Base-by-base conservation (phyloP, 2,113 vertebrate genomes). In the Misgurnus anguillicaudatus region DNA sequence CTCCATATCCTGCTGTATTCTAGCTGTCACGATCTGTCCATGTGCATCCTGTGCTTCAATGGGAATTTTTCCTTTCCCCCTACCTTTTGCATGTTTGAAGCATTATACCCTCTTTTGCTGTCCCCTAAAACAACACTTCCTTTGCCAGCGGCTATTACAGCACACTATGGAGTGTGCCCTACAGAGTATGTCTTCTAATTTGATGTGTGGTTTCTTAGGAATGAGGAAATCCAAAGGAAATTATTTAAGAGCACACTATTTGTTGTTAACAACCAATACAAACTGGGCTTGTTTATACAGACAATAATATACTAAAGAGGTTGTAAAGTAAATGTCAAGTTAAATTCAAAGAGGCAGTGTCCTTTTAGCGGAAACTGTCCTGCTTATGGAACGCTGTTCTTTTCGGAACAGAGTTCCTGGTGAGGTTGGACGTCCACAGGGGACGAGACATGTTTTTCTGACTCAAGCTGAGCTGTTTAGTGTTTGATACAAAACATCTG, bases 11-110 rank as follows among this genome's bases (percentile, higher is more conserved):
- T 77, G 72, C 42, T 63, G n/a, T 63, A 64, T 63, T 63, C 58
- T n/a, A 9, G 10, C 47, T 65, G 74, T 53, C 61, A 21, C 21
- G 45, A 24, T 74, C 41, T 47, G 42, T 60, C 67, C 77, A 83
- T 80, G 72, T 83, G 82, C 82, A 83, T 83, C 82, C 82, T 83
- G 82, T 78, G 72, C 13, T 62, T 74, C 21, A 36, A 19, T 57
- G 58, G 72, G 57, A 17, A 60, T 58, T 60, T 62, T 74, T 74
- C 71, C 71, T 74, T 19, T 36, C 9, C 36, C 16, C 16, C 62
- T 4, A 21, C 51, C 39, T 38, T 48, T 64, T 42, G 38, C 38
- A 62, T n/a, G 19, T 10, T 24, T 67, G 31, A 9, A 36, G 39
- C 57, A 75, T 10, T 9, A 48, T 47, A 53, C 45, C 63, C 31